These are phyloP conservation scores for Zapus hudsonius DNA, from an alignment of 2,113 vertebrate species.

Conservation along the genomic window DNA sequence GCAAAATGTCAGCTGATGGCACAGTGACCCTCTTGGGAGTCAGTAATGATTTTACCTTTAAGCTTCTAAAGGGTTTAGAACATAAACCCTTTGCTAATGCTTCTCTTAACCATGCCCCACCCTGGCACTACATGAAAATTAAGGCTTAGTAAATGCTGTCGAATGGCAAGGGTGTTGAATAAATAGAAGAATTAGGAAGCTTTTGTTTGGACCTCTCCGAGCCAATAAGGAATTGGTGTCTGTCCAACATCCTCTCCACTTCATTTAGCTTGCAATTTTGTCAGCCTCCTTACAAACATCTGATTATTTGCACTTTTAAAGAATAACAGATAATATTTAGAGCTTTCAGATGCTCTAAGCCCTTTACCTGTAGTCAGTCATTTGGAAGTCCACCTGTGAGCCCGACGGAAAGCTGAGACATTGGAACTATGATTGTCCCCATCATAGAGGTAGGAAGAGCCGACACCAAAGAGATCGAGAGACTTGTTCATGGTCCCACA, in stretches of 20 bases:
- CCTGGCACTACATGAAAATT: background rate
- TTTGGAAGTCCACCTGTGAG: background rate
- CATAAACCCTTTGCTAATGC: too few relatives aligned
- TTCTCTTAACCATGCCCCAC: background rate
- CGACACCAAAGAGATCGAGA: background rate
- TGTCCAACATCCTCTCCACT: background rate
- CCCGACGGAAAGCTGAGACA: background rate
- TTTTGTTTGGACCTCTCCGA: background rate
- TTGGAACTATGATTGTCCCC: background rate
- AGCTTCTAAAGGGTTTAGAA: background rate
- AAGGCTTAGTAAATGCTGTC: background rate
- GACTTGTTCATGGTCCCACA: background rate
- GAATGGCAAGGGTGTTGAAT: background rate
- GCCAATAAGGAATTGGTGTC: background rate
- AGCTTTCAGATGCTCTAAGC: background rate
- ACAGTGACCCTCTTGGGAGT: rapidly evolving
- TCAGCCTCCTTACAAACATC: background rate
- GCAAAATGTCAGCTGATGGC: background rate
- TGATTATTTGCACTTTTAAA: background rate
- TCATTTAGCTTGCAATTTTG: background rate
- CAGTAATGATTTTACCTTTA: background rate
- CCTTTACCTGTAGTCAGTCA: background rate
- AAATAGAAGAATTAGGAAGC: background rate
- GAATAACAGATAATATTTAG: background rate
- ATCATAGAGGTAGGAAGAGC: background rate